A percentile compares a stretch with the other conserved stretches of the same genome.
Evolutionary conservation across 2,888 invertebrate genomes (phyloP).

Genomic region (Diarsia mendica): DNA sequence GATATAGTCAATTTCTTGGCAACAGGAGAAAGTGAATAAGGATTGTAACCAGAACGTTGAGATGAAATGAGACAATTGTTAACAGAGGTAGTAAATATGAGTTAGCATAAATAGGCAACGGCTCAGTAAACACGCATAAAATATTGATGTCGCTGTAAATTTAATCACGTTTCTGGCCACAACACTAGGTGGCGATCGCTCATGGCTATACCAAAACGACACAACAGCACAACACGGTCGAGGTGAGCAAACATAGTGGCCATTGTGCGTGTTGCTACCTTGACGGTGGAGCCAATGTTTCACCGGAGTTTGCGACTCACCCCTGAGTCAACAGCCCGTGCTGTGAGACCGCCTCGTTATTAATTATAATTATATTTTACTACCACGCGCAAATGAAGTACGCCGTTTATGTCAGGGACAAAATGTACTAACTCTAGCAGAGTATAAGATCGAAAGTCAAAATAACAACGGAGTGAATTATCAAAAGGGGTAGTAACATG

Average conservation of each 20-base stretch:
- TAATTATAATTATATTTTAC: slow-evolving; percentile 71
- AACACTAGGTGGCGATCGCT: slow-evolving; percentile 76
- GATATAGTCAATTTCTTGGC: not conserved
- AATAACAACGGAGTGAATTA: slow-evolving; percentile 66
- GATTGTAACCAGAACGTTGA: not conserved
- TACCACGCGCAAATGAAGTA: slow-evolving; percentile 59
- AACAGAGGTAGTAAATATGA: slow-evolving; percentile 20
- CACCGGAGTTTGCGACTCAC: slow-evolving; percentile 78
- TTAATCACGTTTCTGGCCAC: slow-evolving; percentile 80
- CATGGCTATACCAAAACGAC: slow-evolving; percentile 71
- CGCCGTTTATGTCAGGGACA: slow-evolving; percentile 32
- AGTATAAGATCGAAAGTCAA: slow-evolving; percentile 46
- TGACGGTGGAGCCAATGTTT: slow-evolving; percentile 77
- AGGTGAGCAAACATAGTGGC: slow-evolving; percentile 79
- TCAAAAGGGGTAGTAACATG: slow-evolving; percentile 68
- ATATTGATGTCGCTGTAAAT: slow-evolving; percentile 77
- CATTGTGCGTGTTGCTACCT: slow-evolving; percentile 84
- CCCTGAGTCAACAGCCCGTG: slow-evolving; percentile 80
- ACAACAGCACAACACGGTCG: slow-evolving; percentile 74
- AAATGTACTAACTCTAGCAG: slow-evolving; percentile 17
- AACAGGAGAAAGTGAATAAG: not conserved
- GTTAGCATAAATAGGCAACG: slow-evolving; percentile 45
- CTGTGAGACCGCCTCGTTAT: slow-evolving; percentile 75
- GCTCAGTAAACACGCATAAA: slow-evolving; percentile 65
- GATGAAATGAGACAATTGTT: slow-evolving; percentile 13